Base-by-base conservation (phyloP, 2,888 invertebrate genomes). In the Bombyx huttoni region DNA sequence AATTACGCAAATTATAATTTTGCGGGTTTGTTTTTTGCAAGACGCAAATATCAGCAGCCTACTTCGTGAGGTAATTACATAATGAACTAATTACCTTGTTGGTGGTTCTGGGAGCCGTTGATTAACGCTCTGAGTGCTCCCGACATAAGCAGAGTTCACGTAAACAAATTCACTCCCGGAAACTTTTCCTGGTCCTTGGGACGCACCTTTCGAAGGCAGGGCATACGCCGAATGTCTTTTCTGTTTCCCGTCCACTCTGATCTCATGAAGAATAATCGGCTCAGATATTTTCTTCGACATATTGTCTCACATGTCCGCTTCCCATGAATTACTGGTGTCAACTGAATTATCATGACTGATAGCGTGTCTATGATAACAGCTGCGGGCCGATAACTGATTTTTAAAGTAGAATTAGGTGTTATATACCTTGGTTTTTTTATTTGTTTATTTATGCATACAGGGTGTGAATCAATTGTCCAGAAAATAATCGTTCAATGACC, bases 111-210 rank as follows among this genome's bases (percentile, higher is more conserved):
- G 50, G 14, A 24, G 24, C 49, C 54, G 7, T 33, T 63, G 68
- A 49, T 59, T 70, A 0, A 84, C 65, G 69, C 62, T 75, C 47
- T 62, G 63, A 14, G 70, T 58, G 63, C 82, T 85, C 9, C 82
- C 84, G 0, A 72, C 74, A 59, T 69, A 87, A 0, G 75, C 84
- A 1, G 65, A 57, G 54, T 87, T 87, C 61, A 78, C 78, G 59
- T 79, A 87, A 51, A 75, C 79, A 65, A 70, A 82, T 7, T 81
- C 73, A 55, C 56, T 67, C 10, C 62, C 10, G 49, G 52, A 10
- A 50, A 52, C 0, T 53, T 54, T 9, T 14, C 52, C 1, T 33
- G 40, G 0, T 34, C 51, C 40, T 40, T 12, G 40, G 12, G 40
- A 12, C 8, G 9, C 12, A 12, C 40, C 40, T 12, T 40, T 40